A percentile compares a stretch with the other conserved stretches of the same genome.
These are phyloP conservation scores for Napeogenes sylphis DNA, from an alignment of 2,888 invertebrate species.

Conservation along the genomic window DNA sequence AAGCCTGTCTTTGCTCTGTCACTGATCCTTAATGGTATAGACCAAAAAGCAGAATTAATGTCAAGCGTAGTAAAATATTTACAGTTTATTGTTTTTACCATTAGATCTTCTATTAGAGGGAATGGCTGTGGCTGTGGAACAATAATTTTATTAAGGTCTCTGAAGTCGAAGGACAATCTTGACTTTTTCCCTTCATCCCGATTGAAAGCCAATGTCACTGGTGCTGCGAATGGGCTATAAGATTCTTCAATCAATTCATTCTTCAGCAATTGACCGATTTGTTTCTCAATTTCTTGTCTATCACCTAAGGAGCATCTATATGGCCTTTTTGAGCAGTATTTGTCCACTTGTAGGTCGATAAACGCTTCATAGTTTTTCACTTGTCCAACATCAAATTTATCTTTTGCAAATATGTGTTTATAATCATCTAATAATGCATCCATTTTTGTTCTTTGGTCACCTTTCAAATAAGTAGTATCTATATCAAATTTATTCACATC, in stretches of 20 bases:
- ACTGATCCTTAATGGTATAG: conserved; percentile 23
- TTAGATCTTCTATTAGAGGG: conserved; percentile 42
- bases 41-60: conserved; percentile 39
- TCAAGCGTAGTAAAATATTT: conserved; percentile 43
- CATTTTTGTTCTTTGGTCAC: no score
- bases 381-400: no score
- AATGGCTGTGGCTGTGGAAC: conserved; percentile 39
- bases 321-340: conserved; percentile 22
- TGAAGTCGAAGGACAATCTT: no score
- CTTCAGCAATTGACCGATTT: conserved; percentile 19
- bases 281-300: conserved; percentile 21
- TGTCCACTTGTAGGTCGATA: no score
- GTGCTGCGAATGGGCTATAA: conserved; percentile 28
- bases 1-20: conserved; percentile 45
- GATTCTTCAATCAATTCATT: conserved; percentile 27
- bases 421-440: no score
- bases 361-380: no score
- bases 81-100: conserved; percentile 42
- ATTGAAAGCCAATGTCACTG: conserved; percentile 30
- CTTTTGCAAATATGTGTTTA: no score
- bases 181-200: conserved; percentile 32
- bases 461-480: no score
- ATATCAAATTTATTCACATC: no score
- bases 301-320: conserved; percentile 24
- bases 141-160: conserved; percentile 30